Base-by-base conservation (phyloP, 2,888 invertebrate species). In the Himalopsyche tibetana region DNA sequence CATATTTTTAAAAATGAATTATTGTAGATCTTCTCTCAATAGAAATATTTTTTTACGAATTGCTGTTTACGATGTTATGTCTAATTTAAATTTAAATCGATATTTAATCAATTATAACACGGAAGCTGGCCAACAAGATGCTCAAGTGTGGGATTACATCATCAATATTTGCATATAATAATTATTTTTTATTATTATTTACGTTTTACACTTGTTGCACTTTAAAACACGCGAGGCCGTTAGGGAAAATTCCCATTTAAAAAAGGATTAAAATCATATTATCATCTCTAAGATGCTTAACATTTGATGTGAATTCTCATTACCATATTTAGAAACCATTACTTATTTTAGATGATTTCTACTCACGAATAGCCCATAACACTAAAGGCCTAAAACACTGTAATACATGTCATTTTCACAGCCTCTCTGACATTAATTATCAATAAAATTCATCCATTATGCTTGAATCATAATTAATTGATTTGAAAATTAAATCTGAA, bases 261-360 rank as follows among this genome's bases (percentile, higher is more conserved):
- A 63, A 63, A 19, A 63, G 6, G 11, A 63, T 4, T 19, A 63
- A 19, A 19, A 63, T 19, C 11, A 63, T 28, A 9, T 19, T 19
- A 63, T 63, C 28, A 19, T 8, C 19, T 63, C 5, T n/a, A 63
- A 19, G 63, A 63, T 63, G 11, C 63, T 63, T 63, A 63, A 63
- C 63, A 63, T 63, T 63, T 63, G 11, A 63, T 63, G 63, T 19
- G 63, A 63, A 19, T n/a, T 19, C 63, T 63, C 63, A 63, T 63
- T 63, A 63, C 19, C 63, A 63, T 63, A 63, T 63, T 63, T 63
- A 8, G 19, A 63, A 63, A 19, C 19, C 63, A 19, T 63, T 19
- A 63, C 19, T 63, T 19, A 63, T 63, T 51, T 51, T 15, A 12
- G 63, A 19, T 63, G 63, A 63, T 63, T 63, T 63, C 63, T 63